A percentile compares a stretch with the other conserved stretches of the same genome.
Evolutionary conservation across 2,797 vertebrate species (phyloP).

Genomic region (Danio choprae): DNA sequence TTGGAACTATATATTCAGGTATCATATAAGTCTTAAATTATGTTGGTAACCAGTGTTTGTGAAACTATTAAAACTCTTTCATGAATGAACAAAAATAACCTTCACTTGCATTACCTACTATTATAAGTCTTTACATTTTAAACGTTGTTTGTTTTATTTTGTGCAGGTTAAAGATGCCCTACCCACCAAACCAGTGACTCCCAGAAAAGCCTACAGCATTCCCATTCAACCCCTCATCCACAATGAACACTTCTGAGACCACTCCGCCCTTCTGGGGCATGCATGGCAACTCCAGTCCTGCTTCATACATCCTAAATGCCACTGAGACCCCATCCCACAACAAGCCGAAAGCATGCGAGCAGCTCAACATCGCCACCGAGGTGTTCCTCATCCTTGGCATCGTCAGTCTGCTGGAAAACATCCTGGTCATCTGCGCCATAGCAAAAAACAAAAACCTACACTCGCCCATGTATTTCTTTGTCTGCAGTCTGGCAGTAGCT

Average conservation of each 20-base stretch:
- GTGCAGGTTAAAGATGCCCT: slow-evolving; percentile 45
- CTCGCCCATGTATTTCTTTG: slow-evolving; percentile 90
- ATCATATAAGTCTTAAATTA: too few species aligned
- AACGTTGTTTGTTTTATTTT: not conserved
- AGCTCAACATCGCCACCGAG: slow-evolving; percentile 84
- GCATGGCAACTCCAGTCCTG: slow-evolving; percentile 43
- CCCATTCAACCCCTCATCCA: not conserved
- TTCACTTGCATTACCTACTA: too few species aligned
- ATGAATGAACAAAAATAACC: too few species aligned
- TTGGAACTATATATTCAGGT: too few species aligned
- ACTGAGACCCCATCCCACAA: slow-evolving; percentile 26
- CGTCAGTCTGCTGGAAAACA: slow-evolving; percentile 86
- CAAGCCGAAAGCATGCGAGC: slow-evolving; percentile 74
- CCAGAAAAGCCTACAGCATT: not conserved
- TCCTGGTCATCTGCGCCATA: slow-evolving; percentile 85
- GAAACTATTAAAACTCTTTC: too few species aligned
- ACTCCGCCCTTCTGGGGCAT: slow-evolving; percentile 42
- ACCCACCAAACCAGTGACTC: slow-evolving; percentile 34
- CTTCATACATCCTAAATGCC: slow-evolving; percentile 24
- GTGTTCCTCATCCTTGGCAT: slow-evolving; percentile 87
- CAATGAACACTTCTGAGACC: slow-evolving; percentile 59
- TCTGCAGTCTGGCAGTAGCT: slow-evolving; percentile 87
- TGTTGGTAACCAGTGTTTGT: too few species aligned
- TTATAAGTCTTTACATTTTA: not conserved
- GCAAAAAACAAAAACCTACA: slow-evolving; percentile 90